These are phyloP conservation scores for Zophobas atratus DNA, from an alignment of 1,140 invertebrate species.

Conservation along the genomic window DNA sequence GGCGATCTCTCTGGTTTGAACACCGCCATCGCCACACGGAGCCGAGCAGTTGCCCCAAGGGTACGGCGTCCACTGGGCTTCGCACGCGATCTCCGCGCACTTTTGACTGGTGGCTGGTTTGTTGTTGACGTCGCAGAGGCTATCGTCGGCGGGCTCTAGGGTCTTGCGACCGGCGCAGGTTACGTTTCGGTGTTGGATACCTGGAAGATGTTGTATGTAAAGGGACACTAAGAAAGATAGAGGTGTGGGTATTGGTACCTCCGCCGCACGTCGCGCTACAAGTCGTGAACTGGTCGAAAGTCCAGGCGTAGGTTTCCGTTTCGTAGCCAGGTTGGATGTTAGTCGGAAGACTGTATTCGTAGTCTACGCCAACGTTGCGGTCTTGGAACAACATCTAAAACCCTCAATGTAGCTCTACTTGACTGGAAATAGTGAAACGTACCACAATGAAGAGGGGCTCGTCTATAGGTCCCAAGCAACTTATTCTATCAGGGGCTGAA, in stretches of 20 bases:
- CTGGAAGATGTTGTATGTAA: conserved; percentile 66
- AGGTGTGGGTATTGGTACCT: conserved; percentile 72
- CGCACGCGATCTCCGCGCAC: conserved; percentile 85
- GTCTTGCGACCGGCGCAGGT: conserved; percentile 80
- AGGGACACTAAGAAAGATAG: too few species aligned
- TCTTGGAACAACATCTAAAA: conserved; percentile 89
- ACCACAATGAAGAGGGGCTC: conserved; percentile 92
- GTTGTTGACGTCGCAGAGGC: conserved; percentile 83
- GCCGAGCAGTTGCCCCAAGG: conserved; percentile 89
- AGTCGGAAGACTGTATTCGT: conserved; percentile 92
- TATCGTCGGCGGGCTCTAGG: conserved; percentile 78
- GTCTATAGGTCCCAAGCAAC: conserved; percentile 87
- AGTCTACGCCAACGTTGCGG: conserved; percentile 87
- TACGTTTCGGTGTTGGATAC: conserved; percentile 81
- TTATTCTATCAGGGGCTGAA: conserved; percentile 86
- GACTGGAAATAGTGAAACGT: conserved; percentile 66
- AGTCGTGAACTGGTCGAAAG: conserved; percentile 82
- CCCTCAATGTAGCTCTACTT: not conserved
- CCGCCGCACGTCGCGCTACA: conserved; percentile 91
- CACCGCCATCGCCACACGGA: conserved; percentile 84
- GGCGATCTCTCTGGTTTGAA: conserved; percentile 79
- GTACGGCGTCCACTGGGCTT: conserved; percentile 85
- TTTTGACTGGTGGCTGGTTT: conserved; percentile 79
- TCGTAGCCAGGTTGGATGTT: conserved; percentile 76
- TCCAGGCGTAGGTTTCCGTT: conserved; percentile 85